A percentile compares a stretch with the other conserved stretches of the same genome.
These are phyloP conservation scores for Neodon shergylaensis DNA, from an alignment of 2,113 vertebrate genomes.

Conservation along the genomic window DNA sequence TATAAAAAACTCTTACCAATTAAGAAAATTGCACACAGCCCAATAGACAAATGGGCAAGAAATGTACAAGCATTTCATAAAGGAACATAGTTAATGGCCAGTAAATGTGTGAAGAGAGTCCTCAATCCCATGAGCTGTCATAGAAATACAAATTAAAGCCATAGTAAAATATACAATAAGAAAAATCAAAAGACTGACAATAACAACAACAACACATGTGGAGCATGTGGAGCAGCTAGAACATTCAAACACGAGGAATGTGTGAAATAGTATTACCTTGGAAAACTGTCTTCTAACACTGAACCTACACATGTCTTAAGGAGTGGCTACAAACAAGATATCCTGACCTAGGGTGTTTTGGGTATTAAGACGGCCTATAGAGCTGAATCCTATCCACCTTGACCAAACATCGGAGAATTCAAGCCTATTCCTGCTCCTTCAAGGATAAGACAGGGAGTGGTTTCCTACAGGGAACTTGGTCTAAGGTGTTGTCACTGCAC, in stretches of 20 bases:
- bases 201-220: background rate
- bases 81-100: constrained; percentile 15
- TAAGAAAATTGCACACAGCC: background rate
- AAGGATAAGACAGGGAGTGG: too few relatives aligned
- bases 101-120: background rate
- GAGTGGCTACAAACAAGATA: too few relatives aligned
- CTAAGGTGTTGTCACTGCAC: too few relatives aligned
- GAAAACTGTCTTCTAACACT: constrained; percentile 42
- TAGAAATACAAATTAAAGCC: constrained; percentile 34
- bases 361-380: too few relatives aligned
- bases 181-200: background rate
- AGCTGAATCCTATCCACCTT: too few relatives aligned
- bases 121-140: background rate
- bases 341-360: too few relatives aligned
- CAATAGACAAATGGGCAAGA: constrained; percentile 20
- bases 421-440: too few relatives aligned
- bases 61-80: background rate
- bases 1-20: constrained; percentile 4
- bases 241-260: background rate
- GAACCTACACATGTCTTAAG: background rate
- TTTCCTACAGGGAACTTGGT: too few relatives aligned
- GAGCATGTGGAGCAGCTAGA: background rate
- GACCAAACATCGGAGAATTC: too few relatives aligned
- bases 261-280: background rate
- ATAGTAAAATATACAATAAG: background rate